These are phyloP conservation scores for Hoplostethus mediterraneus DNA, from an alignment of 2,797 vertebrate species.

Conservation along the genomic window DNA sequence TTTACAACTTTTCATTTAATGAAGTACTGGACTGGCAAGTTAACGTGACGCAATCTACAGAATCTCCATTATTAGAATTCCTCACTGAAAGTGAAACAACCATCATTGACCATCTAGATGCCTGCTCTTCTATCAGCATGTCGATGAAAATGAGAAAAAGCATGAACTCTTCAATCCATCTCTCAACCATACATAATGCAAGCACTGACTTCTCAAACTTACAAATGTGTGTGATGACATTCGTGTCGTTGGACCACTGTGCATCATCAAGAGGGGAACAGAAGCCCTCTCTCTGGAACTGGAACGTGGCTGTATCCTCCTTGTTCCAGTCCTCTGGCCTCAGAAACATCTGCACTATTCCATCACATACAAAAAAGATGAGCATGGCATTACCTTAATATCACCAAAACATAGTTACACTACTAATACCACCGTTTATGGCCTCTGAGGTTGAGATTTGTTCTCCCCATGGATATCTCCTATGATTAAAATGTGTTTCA, in stretches of 20 bases:
- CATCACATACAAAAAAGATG: conserved; percentile 11
- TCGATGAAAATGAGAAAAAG: conserved; percentile 42
- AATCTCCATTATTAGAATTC: neutral
- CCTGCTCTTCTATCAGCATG: conserved; percentile 49
- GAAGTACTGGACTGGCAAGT: conserved; percentile 1
- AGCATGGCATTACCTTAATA: conserved; percentile 17
- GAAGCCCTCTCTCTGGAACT: conserved; percentile 29
- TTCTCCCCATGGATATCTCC: conserved; percentile 26
- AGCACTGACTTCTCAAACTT: conserved; percentile 10
- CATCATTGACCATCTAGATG: conserved; percentile 20
- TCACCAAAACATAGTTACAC: conserved; percentile 17
- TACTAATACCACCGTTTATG: conserved; percentile 45
- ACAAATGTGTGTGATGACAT: conserved; percentile 17
- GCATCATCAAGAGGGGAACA: conserved; percentile 2
- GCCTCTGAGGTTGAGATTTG: conserved; percentile 26
- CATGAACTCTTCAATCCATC: conserved; percentile 27
- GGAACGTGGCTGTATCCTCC: conserved; percentile 17
- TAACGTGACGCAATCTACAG: neutral
- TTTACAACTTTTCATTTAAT: conserved; percentile 64
- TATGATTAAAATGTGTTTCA: conserved; percentile 51
- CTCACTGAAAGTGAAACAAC: conserved; percentile 37
- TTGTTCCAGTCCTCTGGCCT: conserved; percentile 8
- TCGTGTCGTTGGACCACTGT: conserved; percentile 15
- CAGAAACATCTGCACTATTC: conserved; percentile 21
- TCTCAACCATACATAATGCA: conserved; percentile 10